Conservation (phyloP, 2,113 vertebrate genomes). For the Zosterops hypoxanthus region DNA sequence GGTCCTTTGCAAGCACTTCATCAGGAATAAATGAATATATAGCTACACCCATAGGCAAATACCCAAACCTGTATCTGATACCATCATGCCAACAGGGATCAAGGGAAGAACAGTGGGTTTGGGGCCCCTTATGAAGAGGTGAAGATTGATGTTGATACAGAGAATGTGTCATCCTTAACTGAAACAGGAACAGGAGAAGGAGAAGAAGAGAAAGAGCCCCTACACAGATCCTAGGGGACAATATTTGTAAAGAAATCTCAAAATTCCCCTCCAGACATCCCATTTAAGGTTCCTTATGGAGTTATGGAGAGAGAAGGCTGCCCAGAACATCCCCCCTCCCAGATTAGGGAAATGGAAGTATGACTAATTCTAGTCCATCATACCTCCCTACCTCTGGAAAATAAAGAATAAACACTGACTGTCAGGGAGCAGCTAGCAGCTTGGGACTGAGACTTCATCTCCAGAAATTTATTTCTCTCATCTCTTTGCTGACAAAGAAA, state of each 20-base stretch:
- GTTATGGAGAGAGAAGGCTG: background rate
- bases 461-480: background rate
- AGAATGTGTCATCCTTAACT: background rate
- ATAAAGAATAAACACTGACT: background rate
- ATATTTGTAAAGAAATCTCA: background rate
- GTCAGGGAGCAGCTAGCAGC: background rate
- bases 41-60: background rate
- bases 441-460: background rate
- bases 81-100: background rate
- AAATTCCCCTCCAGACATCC: background rate
- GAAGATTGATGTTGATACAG: background rate
- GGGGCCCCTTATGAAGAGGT: background rate
- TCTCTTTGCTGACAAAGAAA: background rate
- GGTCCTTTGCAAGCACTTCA: background rate
- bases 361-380: background rate
- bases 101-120: background rate
- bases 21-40: background rate
- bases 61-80: background rate
- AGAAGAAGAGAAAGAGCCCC: background rate
- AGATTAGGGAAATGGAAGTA: background rate
- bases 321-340: background rate
- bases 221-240: background rate
- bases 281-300: background rate
- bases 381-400: background rate
- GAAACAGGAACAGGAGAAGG: background rate